Evolutionary conservation across 2,888 invertebrate species (phyloP).

Genomic region (Oxystoma pomonae): DNA sequence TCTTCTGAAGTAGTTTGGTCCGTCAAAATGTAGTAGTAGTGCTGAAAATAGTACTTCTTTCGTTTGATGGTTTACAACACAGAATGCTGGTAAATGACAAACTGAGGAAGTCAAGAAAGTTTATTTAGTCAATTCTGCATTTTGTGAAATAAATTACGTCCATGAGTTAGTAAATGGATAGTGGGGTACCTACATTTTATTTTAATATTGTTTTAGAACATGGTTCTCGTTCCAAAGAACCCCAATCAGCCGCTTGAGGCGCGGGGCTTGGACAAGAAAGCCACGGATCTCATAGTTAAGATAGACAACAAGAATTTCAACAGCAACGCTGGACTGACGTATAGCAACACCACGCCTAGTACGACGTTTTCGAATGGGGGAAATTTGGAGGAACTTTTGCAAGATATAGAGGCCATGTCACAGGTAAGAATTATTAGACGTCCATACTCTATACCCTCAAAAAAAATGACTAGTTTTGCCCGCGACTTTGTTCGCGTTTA

Average conservation of each 20-base stretch:
- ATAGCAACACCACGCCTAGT: slow-evolving; percentile 34
- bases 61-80: too few relatives aligned
- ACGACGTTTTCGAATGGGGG: slow-evolving; percentile 49
- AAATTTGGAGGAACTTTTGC: slow-evolving; percentile 64
- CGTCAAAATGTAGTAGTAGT: too few relatives aligned
- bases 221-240: slow-evolving; percentile 28
- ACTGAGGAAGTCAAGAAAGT: too few relatives aligned
- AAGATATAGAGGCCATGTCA: slow-evolving; percentile 62
- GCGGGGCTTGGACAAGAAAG: slow-evolving; percentile 35
- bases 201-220: slow-evolving; percentile 13
- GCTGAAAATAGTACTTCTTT: too few relatives aligned
- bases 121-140: too few relatives aligned
- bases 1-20: too few relatives aligned
- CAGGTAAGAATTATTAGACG: slow-evolving; percentile 35
- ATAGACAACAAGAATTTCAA: slow-evolving; percentile 42
- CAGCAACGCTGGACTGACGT: slow-evolving; percentile 25
- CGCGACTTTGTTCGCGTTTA: too few relatives aligned
- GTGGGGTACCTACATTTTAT: background rate
- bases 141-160: too few relatives aligned
- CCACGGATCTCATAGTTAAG: slow-evolving; percentile 44
- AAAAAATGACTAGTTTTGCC: too few relatives aligned
- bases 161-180: too few relatives aligned
- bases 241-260: slow-evolving; percentile 22
- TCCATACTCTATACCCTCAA: too few relatives aligned
- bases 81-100: too few relatives aligned